Evolutionary conservation across 2,888 invertebrate species (phyloP).

Genomic region (Drosophila infuscata): DNA sequence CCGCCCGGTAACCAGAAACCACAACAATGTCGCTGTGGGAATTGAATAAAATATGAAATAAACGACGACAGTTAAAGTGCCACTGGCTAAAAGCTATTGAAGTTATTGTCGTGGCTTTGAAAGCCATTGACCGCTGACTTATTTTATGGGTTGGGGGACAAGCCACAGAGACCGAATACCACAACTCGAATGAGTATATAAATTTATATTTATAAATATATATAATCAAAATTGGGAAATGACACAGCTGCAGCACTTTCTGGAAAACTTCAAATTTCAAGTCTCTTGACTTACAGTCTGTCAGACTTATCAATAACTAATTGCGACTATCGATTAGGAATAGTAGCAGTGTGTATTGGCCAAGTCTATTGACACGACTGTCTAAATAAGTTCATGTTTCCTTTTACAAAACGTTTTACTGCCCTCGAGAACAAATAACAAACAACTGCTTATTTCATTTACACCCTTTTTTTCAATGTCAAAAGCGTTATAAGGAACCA

Average conservation of each 20-base stretch:
- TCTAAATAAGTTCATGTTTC: slow-evolving; percentile 4
- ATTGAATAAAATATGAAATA: slow-evolving; percentile 11
- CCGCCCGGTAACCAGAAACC: slow-evolving; percentile 42
- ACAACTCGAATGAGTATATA: background rate
- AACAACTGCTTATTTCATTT: background rate
- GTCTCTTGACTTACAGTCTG: slow-evolving; percentile 3
- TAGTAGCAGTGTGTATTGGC: background rate
- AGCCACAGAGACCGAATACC: background rate
- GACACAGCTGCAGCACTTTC: slow-evolving; percentile 30
- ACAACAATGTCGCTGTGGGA: slow-evolving; percentile 27
- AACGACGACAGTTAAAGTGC: slow-evolving; percentile 36
- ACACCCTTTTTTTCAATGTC: slow-evolving; percentile 14
- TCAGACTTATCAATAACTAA: slow-evolving; percentile 27
- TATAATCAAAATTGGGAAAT: slow-evolving; percentile 14
- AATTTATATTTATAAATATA: background rate
- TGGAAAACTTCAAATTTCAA: background rate
- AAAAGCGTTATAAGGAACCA: background rate
- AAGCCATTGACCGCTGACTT: slow-evolving; percentile 51
- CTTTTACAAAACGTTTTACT: background rate
- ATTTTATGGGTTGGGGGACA: background rate
- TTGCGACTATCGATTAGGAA: slow-evolving; percentile 37
- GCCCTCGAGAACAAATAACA: background rate
- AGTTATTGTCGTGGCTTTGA: slow-evolving; percentile 9
- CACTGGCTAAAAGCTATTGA: slow-evolving; percentile 29
- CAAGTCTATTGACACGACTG: background rate